Percentiles rank a stretch among this genome's conserved stretches.
Evolutionary conservation across 1,140 invertebrate species (phyloP).

Genomic region (Cryptotermes secundus): DNA sequence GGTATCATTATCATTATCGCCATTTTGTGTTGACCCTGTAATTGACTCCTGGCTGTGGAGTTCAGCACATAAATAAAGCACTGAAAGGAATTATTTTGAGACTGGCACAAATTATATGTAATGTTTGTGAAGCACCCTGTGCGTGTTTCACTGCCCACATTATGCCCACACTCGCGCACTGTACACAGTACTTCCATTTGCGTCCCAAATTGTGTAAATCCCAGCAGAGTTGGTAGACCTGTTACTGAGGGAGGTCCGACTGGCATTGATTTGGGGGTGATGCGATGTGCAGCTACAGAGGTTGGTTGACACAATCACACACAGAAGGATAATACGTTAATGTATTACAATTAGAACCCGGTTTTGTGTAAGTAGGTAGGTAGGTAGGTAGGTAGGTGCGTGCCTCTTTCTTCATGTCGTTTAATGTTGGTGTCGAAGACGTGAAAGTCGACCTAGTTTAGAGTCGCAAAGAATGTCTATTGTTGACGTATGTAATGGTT

Average conservation of each 20-base stretch:
- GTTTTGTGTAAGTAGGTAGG: no score
- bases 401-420: no score
- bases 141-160: neutral
- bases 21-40: no score
- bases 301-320: neutral
- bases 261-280: constrained; percentile 7
- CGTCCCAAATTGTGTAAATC: constrained; percentile 11
- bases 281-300: neutral
- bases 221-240: constrained; percentile 4
- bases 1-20: no score
- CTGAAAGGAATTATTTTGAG: no score
- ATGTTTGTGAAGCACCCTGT: neutral
- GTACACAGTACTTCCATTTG: constrained; percentile 14
- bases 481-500: no score
- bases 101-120: neutral
- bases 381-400: neutral
- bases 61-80: no score
- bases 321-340: neutral
- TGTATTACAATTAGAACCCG: neutral
- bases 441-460: no score
- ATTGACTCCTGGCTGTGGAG: no score
- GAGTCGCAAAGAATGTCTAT: no score
- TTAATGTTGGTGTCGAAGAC: no score
- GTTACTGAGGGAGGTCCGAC: neutral
- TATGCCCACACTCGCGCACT: neutral